Evolutionary conservation across 2,113 vertebrate species (phyloP), one percentile per base, ranked within the genome.

Genomic region (Globicephala melas): DNA sequence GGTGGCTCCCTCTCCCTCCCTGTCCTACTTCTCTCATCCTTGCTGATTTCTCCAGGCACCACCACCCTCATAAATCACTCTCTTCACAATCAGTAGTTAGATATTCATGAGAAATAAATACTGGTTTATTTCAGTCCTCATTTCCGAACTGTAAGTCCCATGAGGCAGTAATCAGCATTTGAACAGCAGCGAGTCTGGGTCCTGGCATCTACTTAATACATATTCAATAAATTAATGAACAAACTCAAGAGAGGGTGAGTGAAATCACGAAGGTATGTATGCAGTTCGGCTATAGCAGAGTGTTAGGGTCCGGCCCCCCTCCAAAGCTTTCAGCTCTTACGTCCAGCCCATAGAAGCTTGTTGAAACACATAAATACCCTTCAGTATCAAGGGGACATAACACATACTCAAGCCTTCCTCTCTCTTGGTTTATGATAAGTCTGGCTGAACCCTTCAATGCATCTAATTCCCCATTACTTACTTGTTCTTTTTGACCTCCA

Each of bases 401-500:
- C 80, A 28, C 81, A 86, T 71, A 76, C 82, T 77, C 50, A 33
- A 91, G 44, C 41, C 28, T 95, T 41, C 83, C 79, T 96, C 79
- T 94, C 76, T 95, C 1, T 5, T 17, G 21, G 95, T 96, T 97
- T 77, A 70, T 83, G 84, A 44, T 7, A 89, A 77, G 9, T 1
- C 96, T 95, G 70, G 28, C 60, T 97, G 94, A 96, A 77, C 50
- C 62, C 65, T 92, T 83, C 79, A 38, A 25, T 33, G 15, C 71
- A 41, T 74, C 95, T 95, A 96, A 94, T 98, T 97, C 92, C 89
- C 82, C 41, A 95, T 97, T 82, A 98, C 96, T 97, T 97, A 95
- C 94, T 94, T 93, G 62, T 93, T 97, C 96, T 98, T 98, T 98
- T 98, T 98, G 96, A 95, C 89, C 91, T 96, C 98, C 97, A 28